Conservation (phyloP, 2,797 vertebrate species). For the Sebastiscus tertius region DNA sequence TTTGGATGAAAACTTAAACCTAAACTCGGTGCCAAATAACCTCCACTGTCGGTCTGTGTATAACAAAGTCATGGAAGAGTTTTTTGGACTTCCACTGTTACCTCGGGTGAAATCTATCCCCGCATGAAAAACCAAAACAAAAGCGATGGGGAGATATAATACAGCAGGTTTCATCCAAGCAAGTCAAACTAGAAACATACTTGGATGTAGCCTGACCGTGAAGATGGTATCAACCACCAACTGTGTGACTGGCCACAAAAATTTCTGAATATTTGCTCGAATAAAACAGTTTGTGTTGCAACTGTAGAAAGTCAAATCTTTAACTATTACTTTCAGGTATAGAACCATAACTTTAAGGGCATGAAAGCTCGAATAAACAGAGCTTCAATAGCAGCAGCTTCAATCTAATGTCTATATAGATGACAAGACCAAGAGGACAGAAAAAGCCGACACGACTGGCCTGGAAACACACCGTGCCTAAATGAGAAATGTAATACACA, state of each 20-base stretch:
- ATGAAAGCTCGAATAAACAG: neutral
- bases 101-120: conserved; percentile 76
- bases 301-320: conserved; percentile 24
- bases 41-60: conserved; percentile 60
- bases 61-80: conserved; percentile 68
- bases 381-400: conserved; percentile 1
- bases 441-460: conserved; percentile 22
- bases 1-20: conserved; percentile 75
- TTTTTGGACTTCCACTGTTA: conserved; percentile 71
- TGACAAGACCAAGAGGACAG: conserved; percentile 10
- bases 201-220: conserved; percentile 61
- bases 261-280: conserved; percentile 44
- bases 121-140: conserved; percentile 74
- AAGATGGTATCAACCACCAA: conserved; percentile 71
- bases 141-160: conserved; percentile 73
- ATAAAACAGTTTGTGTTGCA: conserved; percentile 26
- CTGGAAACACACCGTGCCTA: conserved; percentile 28
- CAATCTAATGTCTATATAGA: conserved; percentile 4
- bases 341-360: neutral
- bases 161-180: conserved; percentile 73
- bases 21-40: conserved; percentile 64
- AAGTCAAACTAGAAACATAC: conserved; percentile 78
- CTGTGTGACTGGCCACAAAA: conserved; percentile 55
- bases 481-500: conserved; percentile 51
- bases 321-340: neutral